Conservation (phyloP, 2,888 invertebrate genomes). For the Drosophila maculinotata region DNA sequence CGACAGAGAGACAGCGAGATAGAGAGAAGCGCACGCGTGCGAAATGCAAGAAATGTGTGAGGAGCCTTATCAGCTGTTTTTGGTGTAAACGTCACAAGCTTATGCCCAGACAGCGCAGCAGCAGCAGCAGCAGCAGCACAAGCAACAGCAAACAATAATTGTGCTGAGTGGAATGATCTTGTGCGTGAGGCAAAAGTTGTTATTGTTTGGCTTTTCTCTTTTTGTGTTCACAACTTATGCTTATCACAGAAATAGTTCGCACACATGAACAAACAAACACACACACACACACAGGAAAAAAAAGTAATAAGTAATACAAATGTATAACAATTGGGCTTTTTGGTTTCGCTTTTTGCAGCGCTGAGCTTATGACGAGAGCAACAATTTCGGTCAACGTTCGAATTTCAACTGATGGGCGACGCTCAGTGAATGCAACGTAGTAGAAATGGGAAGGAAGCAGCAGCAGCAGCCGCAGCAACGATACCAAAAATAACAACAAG, state of each 20-base stretch:
- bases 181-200: constrained; percentile 22
- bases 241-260: constrained; percentile 44
- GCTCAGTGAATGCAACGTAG: constrained; percentile 63
- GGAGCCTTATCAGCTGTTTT: constrained; percentile 50
- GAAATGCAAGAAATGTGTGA: constrained; percentile 23
- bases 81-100: constrained; percentile 42
- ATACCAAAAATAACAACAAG: constrained; percentile 22
- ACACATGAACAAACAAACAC: constrained; percentile 6
- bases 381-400: constrained; percentile 80
- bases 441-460: constrained; percentile 70
- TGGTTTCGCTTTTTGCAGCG: constrained; percentile 22
- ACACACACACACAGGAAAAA: constrained; percentile 4
- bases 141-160: constrained; percentile 8
- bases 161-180: constrained; percentile 45
- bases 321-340: constrained; percentile 19
- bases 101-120: constrained; percentile 32
- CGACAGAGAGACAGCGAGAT: constrained; percentile 6
- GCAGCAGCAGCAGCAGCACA: constrained; percentile 11
- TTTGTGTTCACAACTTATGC: constrained; percentile 38
- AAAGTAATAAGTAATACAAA: constrained; percentile 22
- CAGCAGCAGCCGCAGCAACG: constrained; percentile 25
- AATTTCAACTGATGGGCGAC: constrained; percentile 72
- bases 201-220: constrained; percentile 21
- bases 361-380: constrained; percentile 40
- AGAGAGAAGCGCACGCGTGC: constrained; percentile 36